Evolutionary conservation across 2,888 invertebrate genomes (phyloP), one percentile per base, ranked within the genome.

Genomic region (Caenorhabditis auriculariae): DNA sequence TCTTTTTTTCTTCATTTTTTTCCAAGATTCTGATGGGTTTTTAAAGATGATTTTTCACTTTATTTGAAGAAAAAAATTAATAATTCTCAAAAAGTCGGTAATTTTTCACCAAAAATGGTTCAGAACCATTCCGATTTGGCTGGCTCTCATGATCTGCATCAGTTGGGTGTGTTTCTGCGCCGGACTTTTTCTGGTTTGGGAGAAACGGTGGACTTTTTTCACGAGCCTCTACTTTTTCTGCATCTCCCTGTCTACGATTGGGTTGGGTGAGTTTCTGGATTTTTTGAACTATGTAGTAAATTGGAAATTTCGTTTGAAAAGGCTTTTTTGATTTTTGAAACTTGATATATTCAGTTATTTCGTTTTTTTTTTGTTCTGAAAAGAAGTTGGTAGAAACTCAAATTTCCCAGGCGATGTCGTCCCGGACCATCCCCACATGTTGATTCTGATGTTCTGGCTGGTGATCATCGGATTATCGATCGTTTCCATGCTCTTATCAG

Each of bases 211-310:
- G 95, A 86, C 87, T n/a, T 90, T 91, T 83, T 89, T 93, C 77
- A 90, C 91, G 59, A 89, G 94, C 0, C 92, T 96, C 82, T 96
- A 96, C 83, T 96, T 95, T 82, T 91, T 95, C 4, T 95, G 95
- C 82, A 91, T 95, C 74, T 93, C 93, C 0, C 90, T 94, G 88
- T 91, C 92, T 1, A 96, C 95, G 0, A 93, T 96, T 56, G 95
- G 95, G n/a, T 81, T 85, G 41, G 84, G 84, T 47, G 81, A 82
- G 66, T 48, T 19, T 7, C 12, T 9, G 12, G 7, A n/a, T 9
- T n/a, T n/a, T n/a, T n/a, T n/a, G n/a, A n/a, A n/a, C n/a, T n/a
- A n/a, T n/a, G n/a, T n/a, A n/a, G n/a, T n/a, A n/a, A n/a, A n/a
- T n/a, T n/a, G n/a, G n/a, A 17, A 17, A 21, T 21, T n/a, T 1